Base-by-base conservation (phyloP, 2,113 vertebrate species). In the Neoarius graeffei region DNA sequence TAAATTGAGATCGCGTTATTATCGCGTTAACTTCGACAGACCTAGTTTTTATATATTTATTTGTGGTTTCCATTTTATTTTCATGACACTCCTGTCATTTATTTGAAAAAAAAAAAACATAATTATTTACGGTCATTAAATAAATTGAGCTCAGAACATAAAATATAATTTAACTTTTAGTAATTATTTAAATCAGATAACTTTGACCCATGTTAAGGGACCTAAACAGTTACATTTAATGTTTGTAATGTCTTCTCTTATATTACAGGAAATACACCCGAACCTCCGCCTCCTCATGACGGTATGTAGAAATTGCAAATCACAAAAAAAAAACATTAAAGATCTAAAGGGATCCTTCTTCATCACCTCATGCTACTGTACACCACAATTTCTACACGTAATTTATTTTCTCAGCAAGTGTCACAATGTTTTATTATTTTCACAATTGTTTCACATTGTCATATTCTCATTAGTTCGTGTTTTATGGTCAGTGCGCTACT, bases 221-320 rank as follows among this genome's bases (percentile, higher is more conserved):
- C 13, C 14, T 30, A 27, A 69, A 1, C 66, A 14, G 25, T 27
- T 35, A 71, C 5, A 15, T 69, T 30, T 69, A 13, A 5, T 14
- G 13, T 30, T 69, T 69, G 30, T 30, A 69, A 30, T 5, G 10
- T 30, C 48, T 66, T 54, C 0, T 71, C 3, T 30, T 8, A 82
- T 74, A 42, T 90, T 89, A 81, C 91, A 96, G 95, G 94, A 86
- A 94, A 91, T 1, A 94, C 91, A 7, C 95, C 95, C 0, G 82
- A 91, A 77, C 94, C 95, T 57, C 94, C 95, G 67, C 95, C 94
- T 10, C 95, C 95, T 52, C 95, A 96, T 7, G 95, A 96, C 10
- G 95, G 95, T 96, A 95, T 0, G 85, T 35, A 60, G 25, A 1
- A 5, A 57, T 8, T 57, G 14, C 5, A 57, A 17, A 80, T 30